Evolutionary conservation across 2,113 vertebrate genomes (phyloP).

Genomic region (Anolis sagrei): DNA sequence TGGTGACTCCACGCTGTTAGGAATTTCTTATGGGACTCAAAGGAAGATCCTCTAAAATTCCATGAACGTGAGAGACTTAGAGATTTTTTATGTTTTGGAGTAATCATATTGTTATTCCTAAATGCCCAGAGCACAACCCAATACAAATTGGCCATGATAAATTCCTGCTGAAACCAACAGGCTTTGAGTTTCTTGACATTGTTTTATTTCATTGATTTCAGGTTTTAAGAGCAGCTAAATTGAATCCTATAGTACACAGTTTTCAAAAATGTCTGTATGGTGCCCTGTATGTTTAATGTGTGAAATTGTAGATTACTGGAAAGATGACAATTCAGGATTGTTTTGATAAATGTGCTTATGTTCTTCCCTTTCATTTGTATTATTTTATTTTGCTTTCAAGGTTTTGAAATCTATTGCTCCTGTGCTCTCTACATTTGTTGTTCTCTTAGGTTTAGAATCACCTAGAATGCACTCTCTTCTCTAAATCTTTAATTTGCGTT

Average conservation of each 20-base stretch:
- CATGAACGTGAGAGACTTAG: background rate
- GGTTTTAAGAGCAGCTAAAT: background rate
- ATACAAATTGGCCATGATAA: background rate
- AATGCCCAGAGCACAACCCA: background rate
- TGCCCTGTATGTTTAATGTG: background rate
- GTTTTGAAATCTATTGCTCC: background rate
- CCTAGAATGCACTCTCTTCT: slow-evolving; percentile 3
- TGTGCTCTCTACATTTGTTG: background rate
- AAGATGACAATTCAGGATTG: background rate
- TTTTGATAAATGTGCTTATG: background rate
- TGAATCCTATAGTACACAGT: background rate
- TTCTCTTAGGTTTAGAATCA: background rate
- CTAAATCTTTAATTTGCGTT: background rate
- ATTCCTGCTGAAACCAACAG: background rate
- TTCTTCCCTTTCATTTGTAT: background rate
- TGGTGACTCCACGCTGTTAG: background rate
- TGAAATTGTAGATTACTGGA: background rate
- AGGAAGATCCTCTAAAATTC: background rate
- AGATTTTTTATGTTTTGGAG: background rate
- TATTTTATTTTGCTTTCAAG: background rate
- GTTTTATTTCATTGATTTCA: background rate
- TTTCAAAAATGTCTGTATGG: background rate
- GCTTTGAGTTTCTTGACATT: background rate
- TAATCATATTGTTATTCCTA: background rate
- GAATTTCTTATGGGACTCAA: background rate